Percentiles rank a stretch among this genome's conserved stretches.
phyloP scores from a whole-genome alignment of 2,113 vertebrate genomes.

The Emberiza fucata region DNA sequence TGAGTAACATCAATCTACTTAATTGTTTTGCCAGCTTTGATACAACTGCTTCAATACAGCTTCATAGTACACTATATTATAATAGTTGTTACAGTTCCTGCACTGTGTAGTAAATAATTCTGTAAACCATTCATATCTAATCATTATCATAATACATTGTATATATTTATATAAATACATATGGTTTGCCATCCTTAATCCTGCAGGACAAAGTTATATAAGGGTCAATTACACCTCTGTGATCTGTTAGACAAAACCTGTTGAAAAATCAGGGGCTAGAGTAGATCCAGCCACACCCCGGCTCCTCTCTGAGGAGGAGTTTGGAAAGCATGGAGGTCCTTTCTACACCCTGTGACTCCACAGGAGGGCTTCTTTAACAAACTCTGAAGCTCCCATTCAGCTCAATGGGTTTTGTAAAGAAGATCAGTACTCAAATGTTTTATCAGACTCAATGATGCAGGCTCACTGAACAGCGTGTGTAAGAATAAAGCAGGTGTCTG shows the following conservation, averaged over 20 bases:
- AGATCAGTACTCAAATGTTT: background rate
- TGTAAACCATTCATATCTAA: background rate
- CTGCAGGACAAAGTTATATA: background rate
- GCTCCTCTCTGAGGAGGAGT: background rate
- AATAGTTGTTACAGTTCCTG: background rate
- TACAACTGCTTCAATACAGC: background rate
- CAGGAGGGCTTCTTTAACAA: background rate
- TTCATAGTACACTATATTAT: background rate
- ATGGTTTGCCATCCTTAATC: background rate
- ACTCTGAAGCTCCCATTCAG: background rate
- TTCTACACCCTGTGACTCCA: background rate
- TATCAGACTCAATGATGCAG: background rate
- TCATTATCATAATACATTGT: background rate
- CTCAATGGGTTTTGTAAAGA: rapidly evolving
- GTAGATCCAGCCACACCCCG: background rate
- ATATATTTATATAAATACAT: background rate
- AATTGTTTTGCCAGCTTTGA: background rate
- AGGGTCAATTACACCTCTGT: background rate
- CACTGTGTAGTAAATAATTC: background rate
- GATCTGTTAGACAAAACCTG: rapidly evolving
- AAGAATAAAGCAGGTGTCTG: background rate
- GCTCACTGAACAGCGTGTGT: background rate
- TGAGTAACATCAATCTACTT: background rate
- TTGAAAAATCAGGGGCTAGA: background rate
- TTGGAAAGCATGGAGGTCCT: background rate